phyloP scores from a whole-genome alignment of 2,797 vertebrate genomes.

The Cossypha dichroa region DNA sequence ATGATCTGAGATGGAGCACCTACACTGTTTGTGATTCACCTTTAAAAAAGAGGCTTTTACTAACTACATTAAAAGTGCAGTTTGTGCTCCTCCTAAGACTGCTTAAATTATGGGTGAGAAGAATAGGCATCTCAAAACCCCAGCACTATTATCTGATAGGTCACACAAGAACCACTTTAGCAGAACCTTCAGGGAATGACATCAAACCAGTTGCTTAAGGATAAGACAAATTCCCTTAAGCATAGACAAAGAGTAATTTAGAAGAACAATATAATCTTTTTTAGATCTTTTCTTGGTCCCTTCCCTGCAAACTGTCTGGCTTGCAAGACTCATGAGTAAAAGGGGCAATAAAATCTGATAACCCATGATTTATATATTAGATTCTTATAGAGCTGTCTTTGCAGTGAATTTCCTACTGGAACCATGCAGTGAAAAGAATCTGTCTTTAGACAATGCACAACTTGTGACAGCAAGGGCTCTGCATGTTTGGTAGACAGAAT shows the following conservation, averaged over 20 bases:
- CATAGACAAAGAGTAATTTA: not conserved
- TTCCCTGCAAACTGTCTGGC: not conserved
- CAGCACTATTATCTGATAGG: slow-evolving; percentile 30
- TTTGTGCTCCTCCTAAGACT: not conserved
- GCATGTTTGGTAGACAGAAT: not conserved
- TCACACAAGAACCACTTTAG: not conserved
- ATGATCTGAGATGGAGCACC: not conserved
- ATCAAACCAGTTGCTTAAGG: slow-evolving; percentile 8
- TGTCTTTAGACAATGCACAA: not conserved
- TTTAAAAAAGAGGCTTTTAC: not conserved
- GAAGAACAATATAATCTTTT: not conserved
- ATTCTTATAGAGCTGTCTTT: not conserved
- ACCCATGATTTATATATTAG: not conserved
- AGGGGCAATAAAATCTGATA: not conserved
- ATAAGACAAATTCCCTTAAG: not conserved
- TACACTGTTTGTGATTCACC: not conserved
- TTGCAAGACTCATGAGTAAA: not conserved
- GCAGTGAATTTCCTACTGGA: not conserved
- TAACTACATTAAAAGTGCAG: not conserved
- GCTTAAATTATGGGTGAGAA: slow-evolving; percentile 4
- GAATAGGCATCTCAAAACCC: slow-evolving; percentile 16
- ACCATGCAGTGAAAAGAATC: not conserved
- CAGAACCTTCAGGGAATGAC: not conserved
- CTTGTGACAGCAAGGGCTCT: not conserved
- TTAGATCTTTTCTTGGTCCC: not conserved